Evolutionary conservation across 2,888 invertebrate genomes (phyloP), one percentile per base, ranked within the genome.

Genomic region (Chaetogeoica ovagalla): DNA sequence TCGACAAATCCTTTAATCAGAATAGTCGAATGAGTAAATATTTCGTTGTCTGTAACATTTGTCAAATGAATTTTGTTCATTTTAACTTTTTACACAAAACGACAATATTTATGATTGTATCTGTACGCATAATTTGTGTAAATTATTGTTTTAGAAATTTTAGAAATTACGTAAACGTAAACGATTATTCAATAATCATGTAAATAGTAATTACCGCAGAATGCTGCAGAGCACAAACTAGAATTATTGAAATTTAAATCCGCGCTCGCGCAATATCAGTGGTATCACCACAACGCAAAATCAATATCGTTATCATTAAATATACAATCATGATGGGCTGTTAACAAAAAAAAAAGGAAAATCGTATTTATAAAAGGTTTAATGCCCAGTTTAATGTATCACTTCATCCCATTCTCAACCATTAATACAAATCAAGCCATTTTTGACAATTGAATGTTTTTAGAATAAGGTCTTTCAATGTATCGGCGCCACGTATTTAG

Each of bases 41-140:
- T 87, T 84, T 91, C 91, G 83, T 89, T 89, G 86, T 90, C 88
- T 84, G 89, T 88, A 81, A 91, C 89, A 85, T 92, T 91, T 66
- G 88, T 89, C 75, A 90, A 84, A 15, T 84, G 85, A 66, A 83
- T 83, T 68, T 74, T 81, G 43, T 66, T 59, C 75, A 75, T 75
- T 66, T 43, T 66, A n/a, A 57, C 7, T 23, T 13, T 9, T 13
- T 23, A 8, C 13, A n/a, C 19, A 19, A 15, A 39, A 63, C 8
- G n/a, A 17, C 1, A 30, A 30, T 30, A 30, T 30, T 30, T 30
- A 1, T 52, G 23, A 15, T 13, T 9, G 39, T 21, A 8, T 17
- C n/a, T 30, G 6, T 1, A 4, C 13, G 17, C 68, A 68, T 68
- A 68, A 9, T 48, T 48, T 15, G n/a, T 62, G 3, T 23, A 73